These are phyloP conservation scores for Oreohelix idahoensis DNA, from an alignment of 1,140 invertebrate species.

Conservation along the genomic window DNA sequence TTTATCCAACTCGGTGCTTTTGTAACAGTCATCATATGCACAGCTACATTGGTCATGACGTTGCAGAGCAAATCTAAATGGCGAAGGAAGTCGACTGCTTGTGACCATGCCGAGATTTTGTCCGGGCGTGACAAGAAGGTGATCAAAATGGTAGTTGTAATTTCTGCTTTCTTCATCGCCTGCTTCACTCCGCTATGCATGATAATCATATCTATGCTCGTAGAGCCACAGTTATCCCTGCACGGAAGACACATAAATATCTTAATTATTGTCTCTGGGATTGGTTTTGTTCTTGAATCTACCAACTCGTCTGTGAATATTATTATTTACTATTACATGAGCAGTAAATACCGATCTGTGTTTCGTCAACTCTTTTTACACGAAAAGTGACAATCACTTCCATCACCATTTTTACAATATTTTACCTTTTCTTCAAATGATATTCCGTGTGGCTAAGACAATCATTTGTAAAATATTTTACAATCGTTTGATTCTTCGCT, in stretches of 20 bases:
- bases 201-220: neutral
- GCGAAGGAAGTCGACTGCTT: neutral
- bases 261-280: neutral
- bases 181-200: constrained; percentile 16
- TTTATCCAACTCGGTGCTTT: neutral
- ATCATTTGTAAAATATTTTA: no score
- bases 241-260: constrained; percentile 4
- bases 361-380: neutral
- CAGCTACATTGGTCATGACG: neutral
- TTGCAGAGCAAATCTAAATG: neutral
- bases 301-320: constrained; percentile 21
- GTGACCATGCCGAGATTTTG: neutral
- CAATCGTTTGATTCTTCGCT: no score
- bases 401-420: no score
- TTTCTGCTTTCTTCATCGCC: neutral
- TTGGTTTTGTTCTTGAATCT: constrained; percentile 19
- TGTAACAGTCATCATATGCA: neutral
- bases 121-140: constrained; percentile 4
- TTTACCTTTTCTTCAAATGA: no score
- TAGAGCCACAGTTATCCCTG: neutral
- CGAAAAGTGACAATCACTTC: no score
- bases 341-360: neutral
- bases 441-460: no score
- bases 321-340: constrained; percentile 30
- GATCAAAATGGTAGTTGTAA: constrained; percentile 5